Conservation (phyloP, 2,797 vertebrate species). For the Eleutherodactylus coqui region DNA sequence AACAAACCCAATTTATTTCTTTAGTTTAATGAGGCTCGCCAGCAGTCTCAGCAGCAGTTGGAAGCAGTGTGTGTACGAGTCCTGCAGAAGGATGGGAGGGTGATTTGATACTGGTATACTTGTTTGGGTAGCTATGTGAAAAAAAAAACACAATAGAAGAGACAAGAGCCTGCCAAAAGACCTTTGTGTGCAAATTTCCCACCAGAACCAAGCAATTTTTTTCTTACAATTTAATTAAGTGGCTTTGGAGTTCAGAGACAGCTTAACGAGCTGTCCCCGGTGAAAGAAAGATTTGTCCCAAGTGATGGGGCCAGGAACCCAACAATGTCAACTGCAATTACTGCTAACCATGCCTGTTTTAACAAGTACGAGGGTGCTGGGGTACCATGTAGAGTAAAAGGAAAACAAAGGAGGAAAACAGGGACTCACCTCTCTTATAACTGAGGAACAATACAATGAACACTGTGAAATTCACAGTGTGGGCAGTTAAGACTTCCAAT, state of each 20-base stretch:
- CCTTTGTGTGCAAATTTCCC: slow-evolving; percentile 99
- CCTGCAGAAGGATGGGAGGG: slow-evolving; percentile 57
- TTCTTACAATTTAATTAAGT: slow-evolving; percentile 95
- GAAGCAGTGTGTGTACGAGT: slow-evolving; percentile 43
- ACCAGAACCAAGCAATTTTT: slow-evolving; percentile 75
- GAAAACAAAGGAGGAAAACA: slow-evolving; percentile 50
- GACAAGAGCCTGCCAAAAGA: slow-evolving; percentile 77
- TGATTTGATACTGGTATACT: slow-evolving; percentile 64
- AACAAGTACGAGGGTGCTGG: slow-evolving; percentile 70
- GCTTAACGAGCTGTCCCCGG: slow-evolving; percentile 90
- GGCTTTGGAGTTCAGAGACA: slow-evolving; percentile 81
- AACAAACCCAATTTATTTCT: slow-evolving; percentile 73
- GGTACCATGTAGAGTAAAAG: slow-evolving; percentile 47
- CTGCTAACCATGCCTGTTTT: slow-evolving; percentile 75
- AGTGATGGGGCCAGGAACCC: slow-evolving; percentile 83
- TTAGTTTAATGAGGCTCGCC: slow-evolving; percentile 82
- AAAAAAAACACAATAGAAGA: slow-evolving; percentile 64
- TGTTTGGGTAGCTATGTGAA: slow-evolving; percentile 68
- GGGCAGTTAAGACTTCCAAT: slow-evolving; percentile 36
- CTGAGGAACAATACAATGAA: slow-evolving; percentile 55
- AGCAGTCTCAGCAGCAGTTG: slow-evolving; percentile 68
- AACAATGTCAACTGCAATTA: slow-evolving; percentile 95
- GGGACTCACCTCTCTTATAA: slow-evolving; percentile 64
- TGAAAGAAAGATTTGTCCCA: slow-evolving; percentile 97
- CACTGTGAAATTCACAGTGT: slow-evolving; percentile 42